Percentiles rank a stretch among this genome's conserved stretches.
Conservation (phyloP, 2,888 invertebrate species). For the Cheilosia soror region DNA sequence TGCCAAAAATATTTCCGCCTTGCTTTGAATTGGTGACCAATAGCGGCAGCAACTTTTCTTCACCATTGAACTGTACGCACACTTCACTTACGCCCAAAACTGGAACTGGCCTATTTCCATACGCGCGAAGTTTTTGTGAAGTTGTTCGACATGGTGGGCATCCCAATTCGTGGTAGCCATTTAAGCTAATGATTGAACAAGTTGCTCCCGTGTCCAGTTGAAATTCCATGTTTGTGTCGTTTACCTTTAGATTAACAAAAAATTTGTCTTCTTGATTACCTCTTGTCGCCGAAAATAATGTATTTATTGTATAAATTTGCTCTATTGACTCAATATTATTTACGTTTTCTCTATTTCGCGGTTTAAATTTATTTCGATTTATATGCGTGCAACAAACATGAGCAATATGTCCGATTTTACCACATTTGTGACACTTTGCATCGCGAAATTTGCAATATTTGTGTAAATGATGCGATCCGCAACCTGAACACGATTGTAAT, state of each 20-base stretch:
- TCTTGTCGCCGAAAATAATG: neutral
- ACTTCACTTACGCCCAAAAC: too few relatives aligned
- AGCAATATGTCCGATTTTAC: slow-evolving; percentile 62
- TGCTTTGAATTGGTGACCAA: too few relatives aligned
- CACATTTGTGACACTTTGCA: slow-evolving; percentile 57
- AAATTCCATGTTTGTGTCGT: slow-evolving; percentile 14
- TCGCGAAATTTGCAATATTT: slow-evolving; percentile 59
- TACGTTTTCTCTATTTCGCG: slow-evolving; percentile 20
- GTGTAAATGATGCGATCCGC: slow-evolving; percentile 57
- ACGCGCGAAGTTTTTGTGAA: slow-evolving; percentile 24
- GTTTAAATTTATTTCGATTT: slow-evolving; percentile 20
- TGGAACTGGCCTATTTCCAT: slow-evolving; percentile 13
- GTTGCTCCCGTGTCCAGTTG: slow-evolving; percentile 33
- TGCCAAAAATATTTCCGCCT: too few relatives aligned
- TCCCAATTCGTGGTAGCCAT: slow-evolving; percentile 46
- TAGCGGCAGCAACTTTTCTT: too few relatives aligned
- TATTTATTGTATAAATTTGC: slow-evolving; percentile 13
- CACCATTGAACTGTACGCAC: too few relatives aligned
- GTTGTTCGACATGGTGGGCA: slow-evolving; percentile 32
- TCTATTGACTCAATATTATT: slow-evolving; percentile 25
- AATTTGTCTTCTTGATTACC: neutral
- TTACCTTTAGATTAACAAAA: slow-evolving; percentile 1
- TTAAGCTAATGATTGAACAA: slow-evolving; percentile 22
- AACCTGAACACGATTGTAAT: slow-evolving; percentile 56
- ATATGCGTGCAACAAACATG: slow-evolving; percentile 32